Base-by-base conservation (phyloP, 2,113 vertebrate species). In the Fregata magnificens region DNA sequence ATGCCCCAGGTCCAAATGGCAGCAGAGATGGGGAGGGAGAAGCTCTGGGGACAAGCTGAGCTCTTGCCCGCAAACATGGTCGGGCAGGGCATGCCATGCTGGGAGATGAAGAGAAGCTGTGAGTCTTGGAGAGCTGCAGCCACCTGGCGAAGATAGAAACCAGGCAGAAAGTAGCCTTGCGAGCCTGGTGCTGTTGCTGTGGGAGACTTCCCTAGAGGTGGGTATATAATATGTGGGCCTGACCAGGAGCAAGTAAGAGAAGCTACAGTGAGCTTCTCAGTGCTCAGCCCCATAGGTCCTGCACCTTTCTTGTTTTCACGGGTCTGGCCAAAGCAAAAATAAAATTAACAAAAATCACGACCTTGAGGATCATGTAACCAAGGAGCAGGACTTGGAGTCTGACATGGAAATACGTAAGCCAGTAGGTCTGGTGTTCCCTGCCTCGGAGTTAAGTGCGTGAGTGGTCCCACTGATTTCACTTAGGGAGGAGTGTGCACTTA, bases 401-500 rank as follows among this genome's bases (percentile, higher is more conserved):
- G 52, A 55, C 66, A 32, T 29, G 28, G 86, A 90, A 82, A 84
- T 44, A 44, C 26, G 16, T 16, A 31, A 88, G n/a, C 38, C 83
- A 52, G 80, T 45, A 78, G 70, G 38, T 76, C 67, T 95, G 86
- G 81, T 91, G 78, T 80, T 85, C 77, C 76, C 61, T 66, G 82
- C 31, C 77, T 87, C 7, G 2, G 28, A 79, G 61, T 44, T 40
- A 38, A 93, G 80, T 4, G 42, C 2, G 0, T 88, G 93, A 95
- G 66, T 73, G 95, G 93, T 65, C 94, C 71, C 84, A 87, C 56
- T 85, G 81, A 66, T 82, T 95, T 93, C 78, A 66, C 91, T 95
- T 3, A 82, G 94, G 91, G 91, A 95, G 93, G 93, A 97, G 95
- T 53, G 82, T 94, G 95, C 70, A 42, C 82, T 96, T 97, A 96